A percentile compares a stretch with the other conserved stretches of the same genome.
These are phyloP conservation scores for Acanthosoma haemorrhoidale DNA, from an alignment of 2,888 invertebrate genomes.

Conservation along the genomic window DNA sequence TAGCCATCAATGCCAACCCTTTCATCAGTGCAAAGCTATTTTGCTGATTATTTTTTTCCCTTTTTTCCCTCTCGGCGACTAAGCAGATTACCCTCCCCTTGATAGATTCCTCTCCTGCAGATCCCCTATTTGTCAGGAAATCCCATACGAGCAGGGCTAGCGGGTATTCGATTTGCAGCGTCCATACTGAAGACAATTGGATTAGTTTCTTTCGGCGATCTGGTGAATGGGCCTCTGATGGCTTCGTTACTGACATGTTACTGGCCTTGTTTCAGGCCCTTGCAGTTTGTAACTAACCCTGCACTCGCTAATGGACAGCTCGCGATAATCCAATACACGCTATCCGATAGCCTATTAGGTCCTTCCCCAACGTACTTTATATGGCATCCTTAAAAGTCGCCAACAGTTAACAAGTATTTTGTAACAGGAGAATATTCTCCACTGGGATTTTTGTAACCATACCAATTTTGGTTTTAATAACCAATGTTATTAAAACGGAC, in stretches of 20 bases:
- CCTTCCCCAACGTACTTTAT: too few species aligned
- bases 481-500: too few species aligned
- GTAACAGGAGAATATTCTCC: too few species aligned
- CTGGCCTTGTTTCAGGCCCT: constrained; percentile 4
- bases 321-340: neutral
- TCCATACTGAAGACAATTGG: constrained; percentile 5
- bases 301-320: constrained; percentile 4
- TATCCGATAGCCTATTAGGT: neutral
- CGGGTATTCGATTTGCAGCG: neutral
- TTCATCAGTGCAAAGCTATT: neutral
- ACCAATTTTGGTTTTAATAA: too few species aligned
- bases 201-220: constrained; percentile 5
- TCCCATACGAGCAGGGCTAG: neutral
- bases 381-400: too few species aligned
- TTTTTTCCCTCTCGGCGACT: neutral
- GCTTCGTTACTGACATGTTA: constrained; percentile 10
- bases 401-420: too few species aligned
- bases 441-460: too few species aligned
- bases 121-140: constrained; percentile 4
- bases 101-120: constrained; percentile 5
- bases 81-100: neutral
- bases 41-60: too few species aligned
- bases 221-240: constrained; percentile 3
- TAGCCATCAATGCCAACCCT: constrained; percentile 1
- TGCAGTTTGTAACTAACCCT: constrained; percentile 14